phyloP scores from a whole-genome alignment of 2,888 invertebrate species.

The Brachypalpus laphriformis region DNA sequence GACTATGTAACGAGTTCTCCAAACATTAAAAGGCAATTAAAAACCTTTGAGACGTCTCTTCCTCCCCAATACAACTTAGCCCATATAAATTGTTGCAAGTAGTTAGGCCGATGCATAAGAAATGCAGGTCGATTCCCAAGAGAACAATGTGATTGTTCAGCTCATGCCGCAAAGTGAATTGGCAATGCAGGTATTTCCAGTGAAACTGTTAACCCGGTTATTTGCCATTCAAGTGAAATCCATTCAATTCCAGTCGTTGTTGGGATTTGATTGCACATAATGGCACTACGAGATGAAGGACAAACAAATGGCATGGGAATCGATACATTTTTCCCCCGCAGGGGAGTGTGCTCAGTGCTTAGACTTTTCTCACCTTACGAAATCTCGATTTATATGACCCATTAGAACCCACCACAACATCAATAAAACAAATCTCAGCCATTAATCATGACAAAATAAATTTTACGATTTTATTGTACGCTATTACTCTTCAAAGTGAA shows the following conservation, averaged over 20 bases:
- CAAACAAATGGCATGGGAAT: neutral
- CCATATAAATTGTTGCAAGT: too few relatives aligned
- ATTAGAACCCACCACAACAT: conserved; percentile 7
- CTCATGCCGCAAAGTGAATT: conserved; percentile 24
- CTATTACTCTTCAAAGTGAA: conserved; percentile 22
- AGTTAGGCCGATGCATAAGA: conserved; percentile 6
- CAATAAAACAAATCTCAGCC: conserved; percentile 37
- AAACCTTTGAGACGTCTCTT: conserved; percentile 36
- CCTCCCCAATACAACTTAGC: too few relatives aligned
- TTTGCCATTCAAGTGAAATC: conserved; percentile 51
- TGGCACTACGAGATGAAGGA: conserved; percentile 1
- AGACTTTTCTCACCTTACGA: neutral
- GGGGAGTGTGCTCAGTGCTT: conserved; percentile 13
- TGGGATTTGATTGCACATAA: conserved; percentile 38
- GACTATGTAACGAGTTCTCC: conserved; percentile 20
- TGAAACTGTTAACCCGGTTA: conserved; percentile 35
- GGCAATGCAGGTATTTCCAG: conserved; percentile 42
- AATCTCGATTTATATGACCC: neutral
- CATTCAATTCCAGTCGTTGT: conserved; percentile 24
- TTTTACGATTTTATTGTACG: conserved; percentile 27
- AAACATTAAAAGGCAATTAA: conserved; percentile 69
- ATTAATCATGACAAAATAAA: conserved; percentile 39
- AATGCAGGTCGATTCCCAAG: conserved; percentile 36
- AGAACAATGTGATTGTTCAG: conserved; percentile 17
- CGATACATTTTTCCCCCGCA: neutral